A percentile compares a stretch with the other conserved stretches of the same genome.
phyloP scores from a whole-genome alignment of 2,113 vertebrate species.

The Bothrops jararaca region DNA sequence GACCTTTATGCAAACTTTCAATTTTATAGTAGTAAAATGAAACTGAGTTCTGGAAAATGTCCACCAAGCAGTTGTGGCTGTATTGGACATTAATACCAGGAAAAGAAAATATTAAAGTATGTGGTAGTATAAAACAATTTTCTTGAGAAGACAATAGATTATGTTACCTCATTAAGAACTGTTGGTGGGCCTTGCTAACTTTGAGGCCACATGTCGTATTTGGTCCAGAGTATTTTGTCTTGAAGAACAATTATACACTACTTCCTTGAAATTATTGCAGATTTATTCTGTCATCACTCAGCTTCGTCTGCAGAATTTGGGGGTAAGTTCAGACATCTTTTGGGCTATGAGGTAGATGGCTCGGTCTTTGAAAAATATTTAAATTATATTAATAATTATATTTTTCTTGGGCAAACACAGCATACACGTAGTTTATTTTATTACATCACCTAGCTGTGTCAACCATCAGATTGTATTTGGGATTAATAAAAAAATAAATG shows the following conservation, averaged over 20 bases:
- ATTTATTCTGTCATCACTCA: background rate
- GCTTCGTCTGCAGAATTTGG: background rate
- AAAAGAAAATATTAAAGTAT: background rate
- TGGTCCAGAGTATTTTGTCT: background rate
- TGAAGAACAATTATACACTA: background rate
- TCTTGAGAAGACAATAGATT: background rate
- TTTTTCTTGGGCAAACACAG: background rate
- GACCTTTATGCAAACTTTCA: background rate
- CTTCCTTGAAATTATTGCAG: background rate
- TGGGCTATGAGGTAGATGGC: background rate
- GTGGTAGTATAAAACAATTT: background rate
- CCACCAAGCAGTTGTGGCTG: background rate
- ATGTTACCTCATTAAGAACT: background rate
- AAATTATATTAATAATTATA: background rate
- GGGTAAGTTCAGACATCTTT: background rate
- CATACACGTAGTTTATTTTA: background rate
- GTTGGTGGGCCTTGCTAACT: background rate
- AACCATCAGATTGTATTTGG: background rate
- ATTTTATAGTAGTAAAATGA: background rate
- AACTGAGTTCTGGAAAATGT: background rate
- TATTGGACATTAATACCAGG: background rate
- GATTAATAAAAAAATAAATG: background rate
- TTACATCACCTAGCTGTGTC: background rate
- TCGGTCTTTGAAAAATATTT: background rate
- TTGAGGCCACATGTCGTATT: background rate